These are phyloP conservation scores for Eustalomyia histrio DNA, from an alignment of 2,888 invertebrate genomes.

Conservation along the genomic window DNA sequence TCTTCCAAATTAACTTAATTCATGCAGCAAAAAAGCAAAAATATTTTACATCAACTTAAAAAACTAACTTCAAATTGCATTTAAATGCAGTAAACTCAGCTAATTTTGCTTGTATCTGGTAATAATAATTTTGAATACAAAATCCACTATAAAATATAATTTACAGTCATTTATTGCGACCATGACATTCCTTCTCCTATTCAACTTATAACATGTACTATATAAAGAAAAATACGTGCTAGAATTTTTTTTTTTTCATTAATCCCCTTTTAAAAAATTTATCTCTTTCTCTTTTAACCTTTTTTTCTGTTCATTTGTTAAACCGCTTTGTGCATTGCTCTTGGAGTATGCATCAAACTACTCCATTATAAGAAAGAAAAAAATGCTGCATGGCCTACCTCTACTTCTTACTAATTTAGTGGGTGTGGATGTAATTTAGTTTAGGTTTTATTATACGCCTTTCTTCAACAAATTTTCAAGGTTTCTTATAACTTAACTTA, in stretches of 20 bases:
- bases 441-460: conserved; percentile 33
- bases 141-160: neutral
- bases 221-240: conserved; percentile 10
- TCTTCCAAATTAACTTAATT: no score
- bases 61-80: no score
- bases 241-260: conserved; percentile 12
- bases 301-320: conserved; percentile 11
- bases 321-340: conserved; percentile 12
- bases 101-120: no score
- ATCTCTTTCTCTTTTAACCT: neutral
- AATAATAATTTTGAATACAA: no score
- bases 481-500: conserved; percentile 18
- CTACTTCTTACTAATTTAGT: conserved; percentile 39
- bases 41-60: no score
- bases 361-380: neutral
- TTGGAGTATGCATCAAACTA: conserved; percentile 4
- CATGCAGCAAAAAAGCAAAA: no score
- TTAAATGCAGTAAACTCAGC: no score
- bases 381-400: neutral
- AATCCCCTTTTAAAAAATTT: conserved; percentile 1
- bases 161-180: neutral
- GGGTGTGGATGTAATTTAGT: conserved; percentile 50
- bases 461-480: conserved; percentile 25
- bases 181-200: conserved; percentile 9
- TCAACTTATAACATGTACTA: no score